phyloP scores from a whole-genome alignment of 1,140 invertebrate species.

The Cydia amplana region DNA sequence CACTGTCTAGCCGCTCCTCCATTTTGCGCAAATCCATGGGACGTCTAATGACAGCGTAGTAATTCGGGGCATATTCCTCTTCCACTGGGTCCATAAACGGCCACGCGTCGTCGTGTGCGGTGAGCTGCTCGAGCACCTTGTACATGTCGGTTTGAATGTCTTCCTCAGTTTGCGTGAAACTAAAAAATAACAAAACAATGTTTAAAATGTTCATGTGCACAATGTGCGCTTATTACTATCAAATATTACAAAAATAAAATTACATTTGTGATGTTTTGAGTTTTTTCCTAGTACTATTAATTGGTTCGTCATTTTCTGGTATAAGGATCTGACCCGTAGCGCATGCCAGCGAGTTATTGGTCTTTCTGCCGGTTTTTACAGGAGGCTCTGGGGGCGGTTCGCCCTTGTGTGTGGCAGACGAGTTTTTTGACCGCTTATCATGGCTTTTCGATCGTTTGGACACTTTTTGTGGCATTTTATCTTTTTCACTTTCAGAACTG shows the following conservation, averaged over 20 bases:
- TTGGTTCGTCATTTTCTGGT: conserved; percentile 77
- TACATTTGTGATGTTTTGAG: conserved; percentile 84
- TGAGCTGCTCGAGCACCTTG: conserved; percentile 91
- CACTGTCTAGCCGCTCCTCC: conserved; percentile 91
- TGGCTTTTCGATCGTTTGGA: conserved; percentile 50
- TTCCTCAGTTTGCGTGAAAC: conserved; percentile 88
- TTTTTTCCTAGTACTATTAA: conserved; percentile 80
- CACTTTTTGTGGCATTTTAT: conserved; percentile 65
- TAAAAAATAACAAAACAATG: conserved; percentile 55
- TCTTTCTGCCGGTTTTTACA: conserved; percentile 86
- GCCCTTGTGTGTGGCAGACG: conserved; percentile 69
- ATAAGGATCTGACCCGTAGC: conserved; percentile 91
- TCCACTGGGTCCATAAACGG: conserved; percentile 95
- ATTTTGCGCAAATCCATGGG: conserved; percentile 94
- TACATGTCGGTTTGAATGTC: conserved; percentile 93
- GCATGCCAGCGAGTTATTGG: conserved; percentile 92
- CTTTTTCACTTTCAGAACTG: conserved; percentile 53
- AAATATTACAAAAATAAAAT: conserved; percentile 47
- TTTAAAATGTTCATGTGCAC: conserved; percentile 11
- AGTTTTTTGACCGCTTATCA: conserved; percentile 66
- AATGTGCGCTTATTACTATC: not conserved
- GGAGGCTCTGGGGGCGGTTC: conserved; percentile 73
- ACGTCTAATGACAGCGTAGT: conserved; percentile 86
- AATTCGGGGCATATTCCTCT: conserved; percentile 94
- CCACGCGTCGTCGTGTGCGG: conserved; percentile 94